Percentiles rank a stretch among this genome's conserved stretches.
Evolutionary conservation across 1,140 invertebrate species (phyloP).

Genomic region (Halictus rubicundus): DNA sequence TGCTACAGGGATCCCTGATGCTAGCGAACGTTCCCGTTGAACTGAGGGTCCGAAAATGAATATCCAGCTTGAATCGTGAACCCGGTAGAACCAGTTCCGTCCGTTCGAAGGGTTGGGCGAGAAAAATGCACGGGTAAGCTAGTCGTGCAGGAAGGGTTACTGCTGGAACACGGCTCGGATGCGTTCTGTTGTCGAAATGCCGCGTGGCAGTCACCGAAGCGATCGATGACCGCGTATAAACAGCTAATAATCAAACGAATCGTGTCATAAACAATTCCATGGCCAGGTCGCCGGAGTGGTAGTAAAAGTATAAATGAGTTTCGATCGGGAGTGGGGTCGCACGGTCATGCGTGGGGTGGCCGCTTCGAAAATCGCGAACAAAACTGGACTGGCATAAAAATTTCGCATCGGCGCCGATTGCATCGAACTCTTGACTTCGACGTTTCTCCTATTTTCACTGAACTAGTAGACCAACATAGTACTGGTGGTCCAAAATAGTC

Average conservation of each 20-base stretch:
- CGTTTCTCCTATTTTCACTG: background rate
- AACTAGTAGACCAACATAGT: background rate
- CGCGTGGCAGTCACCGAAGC: slow-evolving; percentile 65
- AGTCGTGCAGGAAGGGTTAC: slow-evolving; percentile 62
- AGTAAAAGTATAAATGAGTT: slow-evolving; percentile 78
- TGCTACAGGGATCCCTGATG: slow-evolving; percentile 10
- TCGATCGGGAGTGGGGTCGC: slow-evolving; percentile 67
- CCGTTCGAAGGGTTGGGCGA: slow-evolving; percentile 18
- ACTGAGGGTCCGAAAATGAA: slow-evolving; percentile 45
- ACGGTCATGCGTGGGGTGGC: slow-evolving; percentile 48
- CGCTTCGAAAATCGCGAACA: slow-evolving; percentile 67
- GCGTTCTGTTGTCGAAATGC: slow-evolving; percentile 65
- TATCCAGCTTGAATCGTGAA: slow-evolving; percentile 23
- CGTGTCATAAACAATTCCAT: slow-evolving; percentile 75
- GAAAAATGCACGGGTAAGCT: slow-evolving; percentile 32
- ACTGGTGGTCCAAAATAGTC: background rate
- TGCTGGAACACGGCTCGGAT: slow-evolving; percentile 49
- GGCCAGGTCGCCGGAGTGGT: slow-evolving; percentile 57
- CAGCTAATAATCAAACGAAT: slow-evolving; percentile 80
- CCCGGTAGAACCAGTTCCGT: slow-evolving; percentile 56
- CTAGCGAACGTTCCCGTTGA: slow-evolving; percentile 13
- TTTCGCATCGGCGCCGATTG: slow-evolving; percentile 45
- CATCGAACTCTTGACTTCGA: background rate
- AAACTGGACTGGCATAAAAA: slow-evolving; percentile 60
- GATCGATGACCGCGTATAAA: slow-evolving; percentile 76